Conservation (phyloP, 2,888 invertebrate genomes). For the Lathronympha strigana region DNA sequence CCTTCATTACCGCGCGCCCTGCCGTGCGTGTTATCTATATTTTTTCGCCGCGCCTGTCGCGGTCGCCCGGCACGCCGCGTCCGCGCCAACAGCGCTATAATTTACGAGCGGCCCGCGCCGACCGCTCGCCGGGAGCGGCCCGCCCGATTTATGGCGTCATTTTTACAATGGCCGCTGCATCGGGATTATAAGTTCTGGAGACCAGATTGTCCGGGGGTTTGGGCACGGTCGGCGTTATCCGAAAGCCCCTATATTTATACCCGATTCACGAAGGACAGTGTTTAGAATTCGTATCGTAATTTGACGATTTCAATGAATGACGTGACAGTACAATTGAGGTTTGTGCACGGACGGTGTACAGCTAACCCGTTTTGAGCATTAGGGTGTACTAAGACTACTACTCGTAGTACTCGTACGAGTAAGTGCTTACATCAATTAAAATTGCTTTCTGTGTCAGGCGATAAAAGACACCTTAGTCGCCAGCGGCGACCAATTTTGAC, state of each 20-base stretch:
- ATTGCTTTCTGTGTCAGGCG: too few species aligned
- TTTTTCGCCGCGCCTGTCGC: slow-evolving; percentile 45
- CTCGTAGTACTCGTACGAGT: too few species aligned
- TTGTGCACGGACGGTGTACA: background rate
- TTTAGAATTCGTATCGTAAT: slow-evolving; percentile 47
- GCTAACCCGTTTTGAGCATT: background rate
- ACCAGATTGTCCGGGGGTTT: slow-evolving; percentile 41
- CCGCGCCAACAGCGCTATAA: slow-evolving; percentile 43
- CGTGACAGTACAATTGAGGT: slow-evolving; percentile 37
- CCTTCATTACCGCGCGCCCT: slow-evolving; percentile 15
- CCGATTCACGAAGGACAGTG: too few species aligned
- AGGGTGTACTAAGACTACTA: too few species aligned
- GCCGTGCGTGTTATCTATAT: slow-evolving; percentile 43
- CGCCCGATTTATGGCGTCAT: slow-evolving; percentile 75
- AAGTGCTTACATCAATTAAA: too few species aligned
- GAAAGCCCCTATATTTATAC: too few species aligned
- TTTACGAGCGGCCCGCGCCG: slow-evolving; percentile 47
- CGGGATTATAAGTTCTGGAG: slow-evolving; percentile 56
- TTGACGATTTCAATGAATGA: slow-evolving; percentile 53
- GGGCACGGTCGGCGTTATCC: slow-evolving; percentile 3
- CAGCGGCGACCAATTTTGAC: too few species aligned
- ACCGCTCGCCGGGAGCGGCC: slow-evolving; percentile 49
- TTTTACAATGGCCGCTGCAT: slow-evolving; percentile 71
- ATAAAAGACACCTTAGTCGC: too few species aligned
- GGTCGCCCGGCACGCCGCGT: slow-evolving; percentile 54